Evolutionary conservation across 2,888 invertebrate genomes (phyloP), one percentile per base, ranked within the genome.

Genomic region (Hypselothyrea guttata): DNA sequence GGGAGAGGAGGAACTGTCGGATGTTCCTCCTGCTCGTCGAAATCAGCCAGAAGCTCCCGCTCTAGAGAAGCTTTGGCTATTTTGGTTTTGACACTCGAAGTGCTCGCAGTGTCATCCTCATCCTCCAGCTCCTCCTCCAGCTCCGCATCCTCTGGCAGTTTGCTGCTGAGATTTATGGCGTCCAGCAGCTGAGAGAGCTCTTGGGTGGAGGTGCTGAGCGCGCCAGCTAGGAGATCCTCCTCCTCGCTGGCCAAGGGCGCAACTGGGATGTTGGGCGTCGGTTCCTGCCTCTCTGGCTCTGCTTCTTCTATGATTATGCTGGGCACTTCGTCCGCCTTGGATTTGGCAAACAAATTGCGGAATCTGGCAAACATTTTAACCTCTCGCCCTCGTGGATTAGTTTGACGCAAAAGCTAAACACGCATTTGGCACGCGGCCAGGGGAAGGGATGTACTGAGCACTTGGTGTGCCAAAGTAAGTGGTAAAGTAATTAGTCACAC

Each of bases 281-380:
- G n/a, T n/a, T n/a, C n/a, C n/a, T 22, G 3, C 5, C 22, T 2
- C 22, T 22, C 22, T 2, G 22, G 22, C 22, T 22, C 22, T 1
- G 53, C 65, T 5, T 71, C 82, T 0, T 59, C 57, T 0, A 84
- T 75, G 7, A 81, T 71, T 47, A 78, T 79, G 31, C 53, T 75
- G 38, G 82, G 79, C 41, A 82, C 46, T 2, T 73, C 71, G 0
- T 75, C 75, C 9, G 54, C 64, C 56, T 76, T 87, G n/a, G 73
- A 69, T 71, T 86, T 88, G 51, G 76, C 86, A 83, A 89, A 88
- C 47, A 89, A 73, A 66, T 89, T 86, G 45, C 86, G 88, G 71
- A 89, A 88, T 72, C 87, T 78, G 58, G 89, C 72, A 83, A 89
- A 89, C 89, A 89, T 89, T 74, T 81, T 47, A 5, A 22, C 22